A percentile compares a stretch with the other conserved stretches of the same genome.
These are phyloP conservation scores for Romanogobio albipinnatus DNA, from an alignment of 2,113 vertebrate species.

Conservation along the genomic window DNA sequence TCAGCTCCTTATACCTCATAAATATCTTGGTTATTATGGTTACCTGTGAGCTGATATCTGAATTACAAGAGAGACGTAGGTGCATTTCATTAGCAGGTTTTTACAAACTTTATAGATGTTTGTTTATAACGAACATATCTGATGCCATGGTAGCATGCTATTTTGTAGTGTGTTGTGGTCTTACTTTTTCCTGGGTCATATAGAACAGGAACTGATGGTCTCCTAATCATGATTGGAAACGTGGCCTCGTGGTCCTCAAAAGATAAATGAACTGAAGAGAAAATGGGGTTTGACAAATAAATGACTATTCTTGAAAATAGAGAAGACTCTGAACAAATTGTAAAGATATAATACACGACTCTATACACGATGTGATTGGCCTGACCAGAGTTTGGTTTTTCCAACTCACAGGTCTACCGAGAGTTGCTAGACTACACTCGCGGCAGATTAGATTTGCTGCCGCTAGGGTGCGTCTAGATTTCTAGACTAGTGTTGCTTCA, in stretches of 20 bases:
- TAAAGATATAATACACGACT: too few species aligned
- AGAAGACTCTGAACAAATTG: too few species aligned
- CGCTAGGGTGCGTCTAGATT: too few species aligned
- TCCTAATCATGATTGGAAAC: constrained; percentile 71
- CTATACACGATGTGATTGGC: too few species aligned
- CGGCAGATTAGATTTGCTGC: too few species aligned
- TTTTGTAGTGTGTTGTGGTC: neutral
- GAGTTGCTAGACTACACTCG: too few species aligned
- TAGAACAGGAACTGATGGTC: constrained; percentile 68
- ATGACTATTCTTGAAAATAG: too few species aligned
- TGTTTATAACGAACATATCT: neutral
- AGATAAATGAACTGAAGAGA: constrained; percentile 60
- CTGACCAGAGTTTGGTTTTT: too few species aligned
- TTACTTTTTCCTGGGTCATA: constrained; percentile 69
- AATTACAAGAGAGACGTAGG: neutral
- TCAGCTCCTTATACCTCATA: constrained; percentile 43
- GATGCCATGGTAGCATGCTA: neutral
- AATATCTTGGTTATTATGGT: constrained; percentile 48
- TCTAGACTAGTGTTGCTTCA: too few species aligned
- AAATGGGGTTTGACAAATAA: too few species aligned
- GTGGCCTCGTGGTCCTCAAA: constrained; percentile 62
- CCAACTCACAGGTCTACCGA: too few species aligned
- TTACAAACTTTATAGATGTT: neutral
- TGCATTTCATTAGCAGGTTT: neutral
- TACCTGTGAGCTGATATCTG: constrained; percentile 51